These are phyloP conservation scores for Meghimatium bilineatum DNA, from an alignment of 2,888 invertebrate genomes.

Conservation along the genomic window DNA sequence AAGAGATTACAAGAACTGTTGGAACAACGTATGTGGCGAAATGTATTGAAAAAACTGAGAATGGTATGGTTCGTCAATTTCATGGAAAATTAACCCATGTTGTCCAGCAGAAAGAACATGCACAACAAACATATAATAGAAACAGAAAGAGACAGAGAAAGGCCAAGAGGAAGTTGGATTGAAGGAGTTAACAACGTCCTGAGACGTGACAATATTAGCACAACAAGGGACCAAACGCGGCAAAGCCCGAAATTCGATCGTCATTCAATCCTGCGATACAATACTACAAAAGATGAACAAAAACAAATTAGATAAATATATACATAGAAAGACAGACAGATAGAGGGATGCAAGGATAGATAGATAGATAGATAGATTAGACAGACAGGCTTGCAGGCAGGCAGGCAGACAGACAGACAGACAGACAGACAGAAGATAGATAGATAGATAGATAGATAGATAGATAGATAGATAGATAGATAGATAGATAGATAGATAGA, in stretches of 20 bases:
- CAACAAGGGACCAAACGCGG: not conserved
- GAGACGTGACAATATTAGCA: not conserved
- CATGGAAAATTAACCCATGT: too few species aligned
- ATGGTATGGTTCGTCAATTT: too few species aligned
- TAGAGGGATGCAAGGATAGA: not conserved
- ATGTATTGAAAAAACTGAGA: too few species aligned
- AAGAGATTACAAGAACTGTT: too few species aligned
- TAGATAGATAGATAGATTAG: too few species aligned
- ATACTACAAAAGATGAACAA: not conserved
- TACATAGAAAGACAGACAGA: not conserved
- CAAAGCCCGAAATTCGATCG: too few species aligned
- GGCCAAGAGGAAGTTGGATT: not conserved
- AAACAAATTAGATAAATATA: not conserved
- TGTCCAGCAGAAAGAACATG: too few species aligned
- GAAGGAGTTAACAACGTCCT: not conserved
- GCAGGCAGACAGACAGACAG: not conserved
- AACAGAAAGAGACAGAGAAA: too few species aligned
- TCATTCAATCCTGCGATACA: too few species aligned
- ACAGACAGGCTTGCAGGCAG: not conserved
- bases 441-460: slow-evolving; percentile 7
- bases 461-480: not conserved
- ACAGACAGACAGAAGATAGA: slow-evolving; percentile 1
- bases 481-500: not conserved
- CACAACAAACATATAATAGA: too few species aligned
- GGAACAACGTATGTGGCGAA: too few species aligned